phyloP scores from a whole-genome alignment of 1,140 invertebrate species.

The Acromyrmex echinatior region DNA sequence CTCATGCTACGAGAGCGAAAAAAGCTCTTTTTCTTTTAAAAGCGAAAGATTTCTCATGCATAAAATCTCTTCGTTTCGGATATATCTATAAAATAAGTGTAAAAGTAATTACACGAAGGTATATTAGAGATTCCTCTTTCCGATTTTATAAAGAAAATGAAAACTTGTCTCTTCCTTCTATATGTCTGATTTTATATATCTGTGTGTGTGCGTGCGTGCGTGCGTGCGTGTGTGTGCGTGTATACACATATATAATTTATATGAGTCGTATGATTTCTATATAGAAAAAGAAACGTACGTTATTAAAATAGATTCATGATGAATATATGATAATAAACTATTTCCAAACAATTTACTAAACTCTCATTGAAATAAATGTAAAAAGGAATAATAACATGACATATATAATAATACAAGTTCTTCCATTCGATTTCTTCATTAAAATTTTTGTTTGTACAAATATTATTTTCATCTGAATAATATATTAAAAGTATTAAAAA shows the following conservation, averaged over 20 bases:
- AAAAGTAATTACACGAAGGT: slow-evolving; percentile 18
- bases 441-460: background rate
- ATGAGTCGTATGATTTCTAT: background rate
- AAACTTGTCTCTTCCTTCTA: background rate
- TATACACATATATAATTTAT: background rate
- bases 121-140: background rate
- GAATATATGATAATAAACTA: background rate
- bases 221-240: too few relatives aligned
- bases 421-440: background rate
- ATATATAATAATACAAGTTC: background rate
- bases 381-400: background rate
- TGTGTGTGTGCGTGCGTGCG: too few relatives aligned
- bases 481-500: background rate
- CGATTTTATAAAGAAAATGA: background rate
- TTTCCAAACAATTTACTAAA: background rate
- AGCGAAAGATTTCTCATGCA: background rate
- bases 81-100: background rate
- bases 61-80: slow-evolving; percentile 7
- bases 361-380: background rate
- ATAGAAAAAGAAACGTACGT: background rate
- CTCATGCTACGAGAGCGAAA: background rate
- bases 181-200: background rate
- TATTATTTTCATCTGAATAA: background rate
- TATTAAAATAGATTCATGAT: background rate
- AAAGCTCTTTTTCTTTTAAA: background rate